Base-by-base conservation (phyloP, 2,113 vertebrate species). In the Barbus barbus region DNA sequence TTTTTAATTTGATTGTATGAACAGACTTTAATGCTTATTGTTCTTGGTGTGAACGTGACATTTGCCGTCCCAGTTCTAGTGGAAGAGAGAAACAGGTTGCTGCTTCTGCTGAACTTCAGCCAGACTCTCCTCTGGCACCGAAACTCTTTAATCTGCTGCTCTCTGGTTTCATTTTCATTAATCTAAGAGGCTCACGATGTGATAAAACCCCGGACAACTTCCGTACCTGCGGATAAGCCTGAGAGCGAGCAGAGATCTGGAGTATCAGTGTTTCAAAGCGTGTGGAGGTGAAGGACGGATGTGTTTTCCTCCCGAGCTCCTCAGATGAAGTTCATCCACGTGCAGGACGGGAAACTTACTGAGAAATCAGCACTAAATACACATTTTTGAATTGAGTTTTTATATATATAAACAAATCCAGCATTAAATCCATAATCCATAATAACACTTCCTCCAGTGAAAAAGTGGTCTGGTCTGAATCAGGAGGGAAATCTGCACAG, bases 131-230 rank as follows among this genome's bases (percentile, higher is more conserved):
- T 81, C 87, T 76, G 74, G 46, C 56, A 41, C 7, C 4, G n/a
- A 24, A 16, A 56, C 18, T 3, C 79, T 77, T 87, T 88, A 36
- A 91, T 92, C 88, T 86, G 76, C 76, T 78, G 86, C 65, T 85
- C 78, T 92, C 86, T 86, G 90, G 91, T 91, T 92, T 88, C 89
- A 79, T 90, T 92, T 90, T 83, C 89, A 89, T 92, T 91, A 90
- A 92, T 92, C 90, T 90, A 84, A 89, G 89, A 89, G 87, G 89
- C 87, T 91, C 58, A 87, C 77, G 56, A 84, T 83, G 89, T 88
- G 92, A 93, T 93, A 92, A 92, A 91, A 88, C 88, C 90, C 90
- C 84, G 1, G 89, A 94, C 90, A 91, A 91, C 92, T 94, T 95
- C 93, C 93, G 91, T 61, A 31, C 88, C 90, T 88, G 20, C 26